Percentiles rank a stretch among this genome's conserved stretches.
These are phyloP conservation scores for Polia nebulosa DNA, from an alignment of 2,888 invertebrate species.

Conservation along the genomic window DNA sequence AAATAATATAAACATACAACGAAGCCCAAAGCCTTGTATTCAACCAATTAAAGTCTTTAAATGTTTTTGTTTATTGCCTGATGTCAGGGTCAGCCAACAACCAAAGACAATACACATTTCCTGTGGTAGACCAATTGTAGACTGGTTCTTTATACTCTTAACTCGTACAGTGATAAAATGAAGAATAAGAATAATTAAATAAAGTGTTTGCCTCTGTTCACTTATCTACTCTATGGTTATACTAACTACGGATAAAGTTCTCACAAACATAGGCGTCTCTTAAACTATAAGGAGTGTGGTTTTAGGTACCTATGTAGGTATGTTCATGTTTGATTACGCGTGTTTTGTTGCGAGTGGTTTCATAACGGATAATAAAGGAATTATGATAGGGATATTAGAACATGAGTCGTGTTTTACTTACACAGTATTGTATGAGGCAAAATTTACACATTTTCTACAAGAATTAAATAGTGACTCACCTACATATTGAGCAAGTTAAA, in stretches of 20 bases:
- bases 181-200: neutral
- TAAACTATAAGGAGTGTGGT: conserved; percentile 30
- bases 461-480: neutral
- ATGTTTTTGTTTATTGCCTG: no score
- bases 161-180: no score
- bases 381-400: conserved; percentile 24
- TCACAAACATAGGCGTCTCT: conserved; percentile 19
- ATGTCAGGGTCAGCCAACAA: no score
- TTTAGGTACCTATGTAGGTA: conserved; percentile 4
- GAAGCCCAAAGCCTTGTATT: no score
- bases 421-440: neutral
- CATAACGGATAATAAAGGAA: conserved; percentile 35
- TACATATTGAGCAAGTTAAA: neutral
- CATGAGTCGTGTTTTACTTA: neutral
- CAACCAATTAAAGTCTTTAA: no score
- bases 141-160: no score
- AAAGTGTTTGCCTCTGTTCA: conserved; percentile 9
- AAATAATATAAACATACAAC: no score
- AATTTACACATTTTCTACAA: neutral
- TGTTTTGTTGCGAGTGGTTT: conserved; percentile 34
- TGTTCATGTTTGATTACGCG: conserved; percentile 39
- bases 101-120: no score
- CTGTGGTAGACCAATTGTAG: no score
- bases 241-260: conserved; percentile 10
- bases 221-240: conserved; percentile 3